Conservation (phyloP, 30 jellyfish, hydroid and myxozoan genomes). For the Rhopilema esculentum region DNA sequence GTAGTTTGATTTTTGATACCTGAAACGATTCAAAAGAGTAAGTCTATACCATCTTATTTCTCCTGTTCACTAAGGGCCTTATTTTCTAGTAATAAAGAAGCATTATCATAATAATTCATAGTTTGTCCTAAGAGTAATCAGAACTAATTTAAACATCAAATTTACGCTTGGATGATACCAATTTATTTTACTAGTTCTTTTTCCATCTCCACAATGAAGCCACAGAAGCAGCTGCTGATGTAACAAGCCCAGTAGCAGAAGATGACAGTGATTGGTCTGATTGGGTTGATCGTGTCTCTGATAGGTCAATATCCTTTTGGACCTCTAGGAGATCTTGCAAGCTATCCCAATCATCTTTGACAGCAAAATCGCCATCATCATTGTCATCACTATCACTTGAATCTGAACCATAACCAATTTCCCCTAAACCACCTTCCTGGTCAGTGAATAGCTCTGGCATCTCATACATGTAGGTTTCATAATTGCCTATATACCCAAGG, state of each 20-base stretch:
- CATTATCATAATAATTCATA: background rate
- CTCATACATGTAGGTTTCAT: slow-evolving; percentile 63
- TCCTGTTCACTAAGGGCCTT: too few relatives aligned
- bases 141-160: background rate
- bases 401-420: slow-evolving; percentile 61
- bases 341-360: slow-evolving; percentile 89
- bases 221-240: slow-evolving; percentile 99
- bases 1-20: too few relatives aligned
- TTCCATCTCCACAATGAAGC: slow-evolving; percentile 97
- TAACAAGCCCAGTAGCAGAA: slow-evolving; percentile 87
- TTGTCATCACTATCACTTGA: slow-evolving; percentile 18
- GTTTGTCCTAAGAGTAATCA: background rate
- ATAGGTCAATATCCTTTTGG: slow-evolving; percentile 41
- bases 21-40: too few relatives aligned
- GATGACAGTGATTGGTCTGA: slow-evolving; percentile 74
- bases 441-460: slow-evolving; percentile 81
- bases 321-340: slow-evolving; percentile 78
- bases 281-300: slow-evolving; percentile 31
- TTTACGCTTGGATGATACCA: background rate
- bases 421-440: slow-evolving; percentile 80
- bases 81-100: too few relatives aligned
- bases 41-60: too few relatives aligned
- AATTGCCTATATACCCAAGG: slow-evolving; percentile 75
- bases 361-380: slow-evolving; percentile 50
- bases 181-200: slow-evolving; percentile 7